phyloP scores from a whole-genome alignment of 1,140 invertebrate species.

The Rhagoletis pomonella region DNA sequence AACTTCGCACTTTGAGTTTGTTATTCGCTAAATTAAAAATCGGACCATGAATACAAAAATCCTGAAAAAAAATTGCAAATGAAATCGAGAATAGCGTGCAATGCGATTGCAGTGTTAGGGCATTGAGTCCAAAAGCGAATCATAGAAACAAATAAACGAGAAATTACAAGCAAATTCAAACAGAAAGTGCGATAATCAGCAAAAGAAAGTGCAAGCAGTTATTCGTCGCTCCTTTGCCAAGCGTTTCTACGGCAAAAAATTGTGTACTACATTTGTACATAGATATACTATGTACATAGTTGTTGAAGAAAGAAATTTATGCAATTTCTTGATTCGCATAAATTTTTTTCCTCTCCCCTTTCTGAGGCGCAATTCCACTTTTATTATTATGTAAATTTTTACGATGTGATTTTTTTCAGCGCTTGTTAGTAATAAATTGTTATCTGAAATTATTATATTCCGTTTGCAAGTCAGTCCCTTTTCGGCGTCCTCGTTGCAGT shows the following conservation, averaged over 20 bases:
- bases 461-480: slow-evolving; percentile 9
- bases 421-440: slow-evolving; percentile 39
- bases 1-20: neutral
- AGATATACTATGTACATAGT: neutral
- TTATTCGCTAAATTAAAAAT: slow-evolving; percentile 60
- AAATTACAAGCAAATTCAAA: slow-evolving; percentile 62
- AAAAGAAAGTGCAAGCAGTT: slow-evolving; percentile 39
- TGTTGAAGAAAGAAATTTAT: slow-evolving; percentile 1
- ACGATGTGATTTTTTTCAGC: slow-evolving; percentile 29
- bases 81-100: slow-evolving; percentile 56
- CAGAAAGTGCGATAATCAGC: slow-evolving; percentile 27
- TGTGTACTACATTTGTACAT: too few relatives aligned
- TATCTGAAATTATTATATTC: neutral
- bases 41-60: slow-evolving; percentile 49
- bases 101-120: neutral
- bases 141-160: slow-evolving; percentile 62
- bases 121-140: neutral
- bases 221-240: slow-evolving; percentile 55
- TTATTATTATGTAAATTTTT: slow-evolving; percentile 63
- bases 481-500: neutral
- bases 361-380: neutral
- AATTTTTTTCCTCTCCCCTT: neutral
- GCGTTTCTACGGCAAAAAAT: neutral
- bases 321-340: neutral
- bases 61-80: slow-evolving; percentile 60